A percentile compares a stretch with the other conserved stretches of the same genome.
These are phyloP conservation scores for Nothoprocta pentlandii DNA, from an alignment of 2,113 vertebrate species.

Conservation along the genomic window DNA sequence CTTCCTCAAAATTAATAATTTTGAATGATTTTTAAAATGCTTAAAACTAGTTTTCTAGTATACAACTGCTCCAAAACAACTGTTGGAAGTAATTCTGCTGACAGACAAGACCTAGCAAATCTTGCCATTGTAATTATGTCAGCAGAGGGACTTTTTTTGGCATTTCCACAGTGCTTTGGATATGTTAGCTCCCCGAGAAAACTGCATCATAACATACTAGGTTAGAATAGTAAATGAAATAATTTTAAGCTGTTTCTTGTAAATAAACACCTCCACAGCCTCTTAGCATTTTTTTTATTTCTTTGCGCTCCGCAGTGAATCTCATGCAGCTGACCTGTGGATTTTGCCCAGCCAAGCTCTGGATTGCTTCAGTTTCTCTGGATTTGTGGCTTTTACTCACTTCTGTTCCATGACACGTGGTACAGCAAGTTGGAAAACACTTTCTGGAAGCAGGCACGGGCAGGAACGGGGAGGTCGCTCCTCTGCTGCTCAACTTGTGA, in stretches of 20 bases:
- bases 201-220: not conserved
- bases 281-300: not conserved
- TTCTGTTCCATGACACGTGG: not conserved
- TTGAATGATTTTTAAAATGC: fast-evolving
- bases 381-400: not conserved
- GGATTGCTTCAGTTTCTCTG: not conserved
- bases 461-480: not conserved
- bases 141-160: not conserved
- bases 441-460: not conserved
- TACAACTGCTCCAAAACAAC: not conserved
- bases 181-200: not conserved
- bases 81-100: not conserved
- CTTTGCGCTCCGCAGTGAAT: not conserved
- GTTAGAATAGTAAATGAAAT: not conserved
- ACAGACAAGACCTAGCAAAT: not conserved
- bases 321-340: not conserved
- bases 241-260: not conserved
- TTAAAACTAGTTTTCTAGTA: not conserved
- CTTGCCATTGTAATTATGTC: not conserved
- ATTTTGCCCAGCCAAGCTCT: not conserved
- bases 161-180: not conserved
- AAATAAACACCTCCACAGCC: not conserved
- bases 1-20: not conserved
- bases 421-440: not conserved
- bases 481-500: not conserved